A percentile compares a stretch with the other conserved stretches of the same genome.
These are phyloP conservation scores for Mastigias papua DNA, from an alignment of 30 jellyfish, hydroid and myxozoan species.

Conservation along the genomic window DNA sequence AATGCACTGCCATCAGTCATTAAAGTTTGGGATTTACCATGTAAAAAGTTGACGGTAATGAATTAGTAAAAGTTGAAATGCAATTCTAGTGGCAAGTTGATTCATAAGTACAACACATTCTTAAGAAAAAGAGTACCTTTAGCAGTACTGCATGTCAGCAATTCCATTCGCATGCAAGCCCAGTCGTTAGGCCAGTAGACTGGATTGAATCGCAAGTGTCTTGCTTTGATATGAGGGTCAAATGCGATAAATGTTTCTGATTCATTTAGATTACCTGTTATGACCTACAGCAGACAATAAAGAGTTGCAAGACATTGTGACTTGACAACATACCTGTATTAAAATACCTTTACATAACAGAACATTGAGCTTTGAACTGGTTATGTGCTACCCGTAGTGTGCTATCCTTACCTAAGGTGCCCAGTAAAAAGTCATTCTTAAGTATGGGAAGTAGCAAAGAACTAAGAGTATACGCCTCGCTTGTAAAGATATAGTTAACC, in stretches of 20 bases:
- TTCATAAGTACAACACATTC: background rate
- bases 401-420: no score
- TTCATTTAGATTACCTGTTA: background rate
- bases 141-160: slow-evolving; percentile 36
- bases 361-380: no score
- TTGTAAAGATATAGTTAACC: no score
- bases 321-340: background rate
- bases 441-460: no score
- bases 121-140: slow-evolving; percentile 28
- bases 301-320: background rate
- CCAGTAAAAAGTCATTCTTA: no score
- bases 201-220: slow-evolving; percentile 44
- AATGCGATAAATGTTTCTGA: background rate
- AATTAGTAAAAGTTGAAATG: background rate
- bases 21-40: no score
- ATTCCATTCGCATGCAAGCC: slow-evolving; percentile 50
- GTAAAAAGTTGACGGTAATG: no score
- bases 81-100: no score
- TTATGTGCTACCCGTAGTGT: no score
- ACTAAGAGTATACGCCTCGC: no score
- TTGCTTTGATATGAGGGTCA: slow-evolving; percentile 36
- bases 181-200: slow-evolving; percentile 4
- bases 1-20: no score
- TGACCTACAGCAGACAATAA: background rate
- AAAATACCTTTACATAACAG: no score